Evolutionary conservation across 2,113 vertebrate genomes (phyloP).

Genomic region (Tretioscincus oriximinensis): DNA sequence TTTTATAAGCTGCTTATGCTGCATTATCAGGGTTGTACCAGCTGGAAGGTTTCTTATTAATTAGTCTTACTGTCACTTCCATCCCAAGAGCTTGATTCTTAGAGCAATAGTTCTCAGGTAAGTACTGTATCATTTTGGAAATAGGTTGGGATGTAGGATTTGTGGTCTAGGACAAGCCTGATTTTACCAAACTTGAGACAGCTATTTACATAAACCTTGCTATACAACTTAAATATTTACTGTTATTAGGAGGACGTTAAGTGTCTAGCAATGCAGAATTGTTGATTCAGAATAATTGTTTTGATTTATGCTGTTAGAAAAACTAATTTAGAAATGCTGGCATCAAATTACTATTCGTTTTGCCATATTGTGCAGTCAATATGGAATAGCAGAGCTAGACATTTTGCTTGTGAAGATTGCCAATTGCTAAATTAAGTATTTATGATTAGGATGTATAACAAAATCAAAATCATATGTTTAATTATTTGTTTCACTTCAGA

Average conservation of each 20-base stretch:
- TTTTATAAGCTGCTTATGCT: not conserved
- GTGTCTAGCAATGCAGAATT: not conserved
- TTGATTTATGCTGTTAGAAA: not conserved
- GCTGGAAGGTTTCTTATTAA: not conserved
- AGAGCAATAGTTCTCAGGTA: not conserved
- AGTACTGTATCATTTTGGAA: not conserved
- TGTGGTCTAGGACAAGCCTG: not conserved
- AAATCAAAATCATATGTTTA: not conserved
- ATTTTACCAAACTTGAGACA: not conserved
- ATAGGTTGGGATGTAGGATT: not conserved
- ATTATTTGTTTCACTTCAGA: not conserved
- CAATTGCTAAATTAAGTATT: not conserved
- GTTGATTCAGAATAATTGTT: not conserved
- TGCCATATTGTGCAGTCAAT: not conserved
- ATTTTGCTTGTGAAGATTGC: not conserved
- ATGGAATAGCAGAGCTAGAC: not conserved
- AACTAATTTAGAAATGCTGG: not conserved
- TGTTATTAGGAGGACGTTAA: not conserved
- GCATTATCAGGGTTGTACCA: not conserved
- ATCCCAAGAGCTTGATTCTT: not conserved
- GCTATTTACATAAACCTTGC: not conserved
- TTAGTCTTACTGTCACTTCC: not conserved
- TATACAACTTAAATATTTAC: no score
- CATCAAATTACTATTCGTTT: not conserved
- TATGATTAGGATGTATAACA: not conserved